Percentiles rank a stretch among this genome's conserved stretches.
These are phyloP conservation scores for Homarus americanus DNA, from an alignment of 1,140 invertebrate species.

Conservation along the genomic window DNA sequence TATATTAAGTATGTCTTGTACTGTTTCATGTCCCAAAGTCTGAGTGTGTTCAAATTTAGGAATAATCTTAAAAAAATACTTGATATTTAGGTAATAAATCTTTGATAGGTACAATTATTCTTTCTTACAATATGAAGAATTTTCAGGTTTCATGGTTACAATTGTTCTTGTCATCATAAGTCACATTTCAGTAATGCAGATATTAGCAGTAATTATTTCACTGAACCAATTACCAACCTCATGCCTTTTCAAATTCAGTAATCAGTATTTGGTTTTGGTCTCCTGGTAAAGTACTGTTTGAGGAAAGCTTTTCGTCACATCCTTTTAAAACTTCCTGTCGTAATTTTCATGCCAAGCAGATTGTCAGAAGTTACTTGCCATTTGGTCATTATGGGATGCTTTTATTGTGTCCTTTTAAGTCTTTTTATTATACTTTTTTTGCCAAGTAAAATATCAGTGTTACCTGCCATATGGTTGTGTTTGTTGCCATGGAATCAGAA, in stretches of 20 bases:
- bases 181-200: too few relatives aligned
- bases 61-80: too few relatives aligned
- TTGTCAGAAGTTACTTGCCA: not conserved
- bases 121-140: not conserved
- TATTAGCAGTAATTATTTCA: too few relatives aligned
- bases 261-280: not conserved
- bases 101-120: not conserved
- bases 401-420: not conserved
- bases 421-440: not conserved
- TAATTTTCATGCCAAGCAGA: not conserved
- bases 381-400: too few relatives aligned
- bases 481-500: not conserved
- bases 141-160: not conserved
- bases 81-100: not conserved
- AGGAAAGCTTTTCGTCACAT: not conserved
- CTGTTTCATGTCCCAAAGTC: too few relatives aligned
- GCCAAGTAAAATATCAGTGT: not conserved
- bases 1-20: too few relatives aligned
- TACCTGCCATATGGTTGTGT: not conserved
- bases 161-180: too few relatives aligned
- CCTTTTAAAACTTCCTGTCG: not conserved
- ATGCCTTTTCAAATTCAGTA: not conserved
- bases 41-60: too few relatives aligned
- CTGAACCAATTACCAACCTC: not conserved
- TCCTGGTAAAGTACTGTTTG: not conserved